A percentile compares a stretch with the other conserved stretches of the same genome.
Conservation (phyloP, 2,113 vertebrate genomes). For the Donacobius atricapilla region DNA sequence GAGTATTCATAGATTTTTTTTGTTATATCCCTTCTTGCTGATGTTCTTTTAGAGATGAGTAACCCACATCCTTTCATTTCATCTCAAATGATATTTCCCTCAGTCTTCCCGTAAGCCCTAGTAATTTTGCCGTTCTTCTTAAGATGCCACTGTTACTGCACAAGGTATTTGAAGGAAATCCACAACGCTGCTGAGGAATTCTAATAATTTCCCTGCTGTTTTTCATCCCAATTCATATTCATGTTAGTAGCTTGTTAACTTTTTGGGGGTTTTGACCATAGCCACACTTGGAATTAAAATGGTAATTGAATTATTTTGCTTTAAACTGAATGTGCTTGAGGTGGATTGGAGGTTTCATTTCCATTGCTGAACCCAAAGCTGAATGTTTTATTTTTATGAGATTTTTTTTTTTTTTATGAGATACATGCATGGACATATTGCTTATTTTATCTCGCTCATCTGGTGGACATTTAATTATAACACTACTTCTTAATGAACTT, state of each 20-base stretch:
- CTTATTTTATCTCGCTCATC: not conserved
- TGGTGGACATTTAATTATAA: not conserved
- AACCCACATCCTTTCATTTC: not conserved
- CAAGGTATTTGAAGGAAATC: not conserved
- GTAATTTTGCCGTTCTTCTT: not conserved
- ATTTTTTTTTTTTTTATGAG: not conserved
- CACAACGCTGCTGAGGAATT: not conserved
- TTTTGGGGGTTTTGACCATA: not conserved
- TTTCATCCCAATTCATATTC: not conserved
- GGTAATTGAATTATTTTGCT: not conserved
- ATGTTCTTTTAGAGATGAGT: not conserved
- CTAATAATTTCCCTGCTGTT: conserved; percentile 7
- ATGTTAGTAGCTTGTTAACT: not conserved
- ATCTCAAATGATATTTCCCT: not conserved
- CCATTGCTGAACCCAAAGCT: not conserved
- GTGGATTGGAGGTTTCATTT: not conserved
- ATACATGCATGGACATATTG: not conserved
- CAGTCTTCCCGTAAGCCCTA: not conserved
- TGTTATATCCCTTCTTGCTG: not conserved
- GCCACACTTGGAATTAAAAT: not conserved
- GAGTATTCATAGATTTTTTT: not conserved
- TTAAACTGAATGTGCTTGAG: not conserved
- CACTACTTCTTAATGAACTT: not conserved
- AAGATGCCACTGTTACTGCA: not conserved
- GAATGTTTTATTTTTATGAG: not conserved